Conservation (phyloP, 2,797 vertebrate species). For the Leuciscus waleckii region DNA sequence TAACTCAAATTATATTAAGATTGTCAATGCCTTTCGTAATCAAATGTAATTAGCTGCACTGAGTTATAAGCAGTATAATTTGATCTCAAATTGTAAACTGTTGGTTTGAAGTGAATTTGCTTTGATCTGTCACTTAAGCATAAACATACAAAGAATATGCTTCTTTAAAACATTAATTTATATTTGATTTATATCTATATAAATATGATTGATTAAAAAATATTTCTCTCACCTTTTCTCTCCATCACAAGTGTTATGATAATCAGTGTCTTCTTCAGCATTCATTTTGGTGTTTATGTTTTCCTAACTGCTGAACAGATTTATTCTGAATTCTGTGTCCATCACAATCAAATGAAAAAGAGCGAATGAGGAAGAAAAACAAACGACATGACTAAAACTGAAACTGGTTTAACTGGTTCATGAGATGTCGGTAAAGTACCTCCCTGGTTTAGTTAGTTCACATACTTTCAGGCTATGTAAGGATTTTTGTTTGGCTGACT, state of each 20-base stretch:
- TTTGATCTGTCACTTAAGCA: background rate
- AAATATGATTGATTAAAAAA: background rate
- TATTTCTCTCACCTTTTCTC: background rate
- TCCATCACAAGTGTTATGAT: background rate
- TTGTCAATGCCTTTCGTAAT: background rate
- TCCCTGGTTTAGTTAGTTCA: background rate
- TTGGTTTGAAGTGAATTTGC: background rate
- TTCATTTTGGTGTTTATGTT: background rate
- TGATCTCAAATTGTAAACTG: background rate
- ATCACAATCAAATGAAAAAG: background rate
- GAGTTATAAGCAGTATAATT: background rate
- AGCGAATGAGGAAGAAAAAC: background rate
- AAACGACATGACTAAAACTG: too few relatives aligned
- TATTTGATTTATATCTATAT: background rate
- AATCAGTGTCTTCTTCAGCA: background rate
- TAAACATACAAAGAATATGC: background rate
- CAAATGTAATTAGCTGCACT: background rate
- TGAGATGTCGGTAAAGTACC: too few relatives aligned
- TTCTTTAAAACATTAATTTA: background rate
- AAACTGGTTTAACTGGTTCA: too few relatives aligned
- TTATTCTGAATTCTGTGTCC: background rate
- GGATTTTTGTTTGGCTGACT: too few relatives aligned
- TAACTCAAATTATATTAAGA: background rate
- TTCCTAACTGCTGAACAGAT: background rate
- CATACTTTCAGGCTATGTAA: background rate